Percentiles rank a stretch among this genome's conserved stretches.
These are phyloP conservation scores for Zosterops borbonicus DNA, from an alignment of 2,113 vertebrate species.

Conservation along the genomic window DNA sequence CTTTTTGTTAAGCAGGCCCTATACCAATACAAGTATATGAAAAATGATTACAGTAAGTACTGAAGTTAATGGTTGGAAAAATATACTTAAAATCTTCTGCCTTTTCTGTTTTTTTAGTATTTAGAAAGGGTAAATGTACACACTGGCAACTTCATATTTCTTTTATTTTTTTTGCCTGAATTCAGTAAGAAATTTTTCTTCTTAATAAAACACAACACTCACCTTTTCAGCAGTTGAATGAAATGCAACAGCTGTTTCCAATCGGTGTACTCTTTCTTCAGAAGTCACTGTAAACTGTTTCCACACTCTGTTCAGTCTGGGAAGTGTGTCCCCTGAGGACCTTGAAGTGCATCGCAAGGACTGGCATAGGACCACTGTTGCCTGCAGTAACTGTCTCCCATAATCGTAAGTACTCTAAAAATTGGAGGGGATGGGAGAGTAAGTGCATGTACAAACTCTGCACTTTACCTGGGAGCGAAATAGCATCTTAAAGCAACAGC, in stretches of 20 bases:
- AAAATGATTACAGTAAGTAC: neutral
- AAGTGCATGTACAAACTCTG: neutral
- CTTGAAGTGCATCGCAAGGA: slow-evolving; percentile 93
- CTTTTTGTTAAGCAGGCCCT: neutral
- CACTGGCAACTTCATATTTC: neutral
- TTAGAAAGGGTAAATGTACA: neutral
- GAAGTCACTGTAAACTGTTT: slow-evolving; percentile 94
- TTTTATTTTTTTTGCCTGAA: neutral
- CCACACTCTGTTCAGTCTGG: slow-evolving; percentile 93
- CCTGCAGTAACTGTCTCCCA: slow-evolving; percentile 94
- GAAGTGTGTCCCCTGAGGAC: slow-evolving; percentile 94
- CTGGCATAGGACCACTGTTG: slow-evolving; percentile 95
- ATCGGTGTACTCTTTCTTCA: slow-evolving; percentile 88
- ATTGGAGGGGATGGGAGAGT: neutral
- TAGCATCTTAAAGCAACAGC: neutral
- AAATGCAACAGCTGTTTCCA: slow-evolving; percentile 90
- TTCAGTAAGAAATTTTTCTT: neutral
- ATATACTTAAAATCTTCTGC: neutral
- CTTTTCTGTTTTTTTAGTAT: neutral
- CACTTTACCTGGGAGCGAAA: neutral
- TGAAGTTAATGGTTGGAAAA: neutral
- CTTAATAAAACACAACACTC: neutral
- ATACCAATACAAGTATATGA: neutral
- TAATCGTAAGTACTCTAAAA: slow-evolving; percentile 96
- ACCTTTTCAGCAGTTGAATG: slow-evolving; percentile 91